phyloP scores from a whole-genome alignment of 2,797 vertebrate species.

The Oreonectes daqikongensis region DNA sequence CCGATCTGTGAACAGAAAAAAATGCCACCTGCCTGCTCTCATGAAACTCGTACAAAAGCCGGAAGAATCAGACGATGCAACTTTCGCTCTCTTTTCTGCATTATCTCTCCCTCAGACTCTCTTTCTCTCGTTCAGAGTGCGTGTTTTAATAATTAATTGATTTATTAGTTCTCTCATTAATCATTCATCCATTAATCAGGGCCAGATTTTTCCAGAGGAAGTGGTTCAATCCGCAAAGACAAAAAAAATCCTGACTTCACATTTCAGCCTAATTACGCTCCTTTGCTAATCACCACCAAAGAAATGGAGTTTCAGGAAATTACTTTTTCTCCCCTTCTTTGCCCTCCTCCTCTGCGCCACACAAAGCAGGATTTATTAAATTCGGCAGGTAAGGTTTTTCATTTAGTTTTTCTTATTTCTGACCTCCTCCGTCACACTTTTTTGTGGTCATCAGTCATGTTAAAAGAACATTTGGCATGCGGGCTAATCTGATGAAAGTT shows the following conservation, averaged over 20 bases:
- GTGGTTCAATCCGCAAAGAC: conserved; percentile 67
- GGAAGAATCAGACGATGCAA: conserved; percentile 12
- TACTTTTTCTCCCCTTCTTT: conserved; percentile 65
- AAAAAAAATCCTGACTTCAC: conserved; percentile 78
- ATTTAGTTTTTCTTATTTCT: conserved; percentile 10
- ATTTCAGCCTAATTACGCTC: conserved; percentile 82
- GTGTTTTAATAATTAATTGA: conserved; percentile 84
- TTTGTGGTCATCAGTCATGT: conserved; percentile 70
- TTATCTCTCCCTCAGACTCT: conserved; percentile 58
- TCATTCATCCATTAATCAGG: conserved; percentile 85
- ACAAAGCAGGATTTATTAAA: conserved; percentile 74
- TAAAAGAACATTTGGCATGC: conserved; percentile 64
- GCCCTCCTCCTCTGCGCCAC: conserved; percentile 57
- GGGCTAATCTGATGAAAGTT: conserved; percentile 63
- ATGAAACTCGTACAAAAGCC: not conserved
- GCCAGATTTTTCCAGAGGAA: conserved; percentile 81
- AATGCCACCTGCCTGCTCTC: conserved; percentile 13
- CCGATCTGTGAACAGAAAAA: conserved; percentile 7
- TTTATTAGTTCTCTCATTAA: conserved; percentile 84
- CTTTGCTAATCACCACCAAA: conserved; percentile 81
- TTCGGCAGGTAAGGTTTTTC: conserved; percentile 68
- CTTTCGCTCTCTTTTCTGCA: not conserved
- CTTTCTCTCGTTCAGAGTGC: conserved; percentile 73
- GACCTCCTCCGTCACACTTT: conserved; percentile 24
- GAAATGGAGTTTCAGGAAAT: conserved; percentile 81